Evolutionary conservation across 2,113 vertebrate species (phyloP), one percentile per base, ranked within the genome.

Genomic region (Scatophagus argus): DNA sequence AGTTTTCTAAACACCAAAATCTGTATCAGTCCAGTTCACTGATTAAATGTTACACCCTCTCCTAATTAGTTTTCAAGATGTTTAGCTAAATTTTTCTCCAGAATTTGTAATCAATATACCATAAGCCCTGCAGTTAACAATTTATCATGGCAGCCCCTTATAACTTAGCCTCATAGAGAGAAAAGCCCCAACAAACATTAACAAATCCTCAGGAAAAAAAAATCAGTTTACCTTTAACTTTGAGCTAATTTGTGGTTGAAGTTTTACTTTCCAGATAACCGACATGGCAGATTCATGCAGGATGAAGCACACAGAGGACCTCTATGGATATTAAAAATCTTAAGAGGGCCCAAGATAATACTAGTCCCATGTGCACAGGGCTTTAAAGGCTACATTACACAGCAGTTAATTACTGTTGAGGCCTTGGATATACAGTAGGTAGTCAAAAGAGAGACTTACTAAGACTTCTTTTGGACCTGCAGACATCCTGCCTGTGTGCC

Each of bases 271-370:
- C 52, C 61, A 84, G 62, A 73, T 82, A 74, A 63, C 9, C 1
- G 49, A 25, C 73, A 14, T 10, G 41, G 29, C 59, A 59, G 66
- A 74, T 84, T 75, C 75, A 54, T 51, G 69, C 52, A 38, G 77
- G 76, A 86, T 82, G 52, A 74, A 63, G 59, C 31, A 21, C 43
- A 46, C 63, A 62, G 4, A 32, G 5, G 67, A 61, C 85, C 74
- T 83, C 58, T 75, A 46, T 65, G 64, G 64, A 61, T 80, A 72
- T 84, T 73, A 80, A 69, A 61, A 74, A 62, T 68, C 67, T 32
- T 58, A 61, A 79, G 4, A 82, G 44, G 79, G 58, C 77, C 34
- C 43, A 29, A 64, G 68, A 86, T 68, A 72, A 58, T 65, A 51
- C 52, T 5, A 5, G 19, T 69, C 78, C 59, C 34, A 29, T 59